Percentiles rank a stretch among this genome's conserved stretches.
phyloP scores from a whole-genome alignment of 2,113 vertebrate genomes.

The Sphaerodactylus townsendi region DNA sequence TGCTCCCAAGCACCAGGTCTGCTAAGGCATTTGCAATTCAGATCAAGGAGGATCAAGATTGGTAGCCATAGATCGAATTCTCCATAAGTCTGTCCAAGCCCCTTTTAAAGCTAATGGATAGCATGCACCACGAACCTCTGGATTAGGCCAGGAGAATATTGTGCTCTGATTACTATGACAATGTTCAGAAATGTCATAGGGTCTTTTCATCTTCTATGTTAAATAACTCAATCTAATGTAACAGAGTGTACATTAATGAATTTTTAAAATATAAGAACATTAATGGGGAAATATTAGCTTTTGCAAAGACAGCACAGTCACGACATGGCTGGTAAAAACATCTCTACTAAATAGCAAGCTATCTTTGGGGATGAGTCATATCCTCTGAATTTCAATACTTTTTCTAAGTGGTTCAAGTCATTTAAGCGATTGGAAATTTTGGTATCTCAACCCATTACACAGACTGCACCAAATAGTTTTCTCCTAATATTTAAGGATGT shows the following conservation, averaged over 20 bases:
- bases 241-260: neutral
- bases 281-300: neutral
- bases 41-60: too few relatives aligned
- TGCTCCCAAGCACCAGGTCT: too few relatives aligned
- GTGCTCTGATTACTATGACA: neutral
- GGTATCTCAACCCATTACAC: neutral
- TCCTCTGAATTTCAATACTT: neutral
- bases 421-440: neutral
- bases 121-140: neutral
- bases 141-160: neutral
- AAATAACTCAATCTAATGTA: neutral
- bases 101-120: too few relatives aligned
- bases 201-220: neutral
- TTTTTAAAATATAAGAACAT: neutral
- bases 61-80: too few relatives aligned
- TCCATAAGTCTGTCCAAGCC: too few relatives aligned
- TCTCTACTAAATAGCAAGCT: neutral
- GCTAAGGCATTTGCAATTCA: too few relatives aligned
- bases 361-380: neutral
- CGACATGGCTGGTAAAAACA: neutral
- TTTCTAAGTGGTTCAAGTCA: constrained; percentile 1
- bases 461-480: neutral
- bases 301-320: neutral
- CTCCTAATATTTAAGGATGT: neutral
- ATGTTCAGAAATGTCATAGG: neutral